phyloP scores from a whole-genome alignment of 53 echinoderm and acorn worm species.

The Holothuria leucospilota region DNA sequence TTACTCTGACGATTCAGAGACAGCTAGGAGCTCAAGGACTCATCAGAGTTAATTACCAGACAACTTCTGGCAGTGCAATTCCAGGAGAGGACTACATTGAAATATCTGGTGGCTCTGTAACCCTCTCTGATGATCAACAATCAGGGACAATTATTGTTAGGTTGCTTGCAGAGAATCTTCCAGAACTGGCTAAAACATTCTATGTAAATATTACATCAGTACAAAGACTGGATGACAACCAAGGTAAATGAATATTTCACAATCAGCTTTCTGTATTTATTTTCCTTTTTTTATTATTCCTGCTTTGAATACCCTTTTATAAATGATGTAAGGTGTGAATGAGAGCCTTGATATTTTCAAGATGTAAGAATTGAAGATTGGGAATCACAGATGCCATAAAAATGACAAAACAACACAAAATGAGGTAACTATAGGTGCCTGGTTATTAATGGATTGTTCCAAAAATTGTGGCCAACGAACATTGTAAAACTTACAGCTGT shows the following conservation, averaged over 20 bases:
- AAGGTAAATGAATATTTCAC: constrained; percentile 47
- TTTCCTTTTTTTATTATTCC: too few species aligned
- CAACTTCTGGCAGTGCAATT: constrained; percentile 70
- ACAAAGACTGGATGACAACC: constrained; percentile 55
- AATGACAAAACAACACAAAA: too few species aligned
- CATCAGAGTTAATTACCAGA: constrained; percentile 82
- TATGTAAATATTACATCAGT: constrained; percentile 90
- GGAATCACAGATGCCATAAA: too few species aligned
- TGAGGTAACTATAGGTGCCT: too few species aligned
- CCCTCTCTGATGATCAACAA: constrained; percentile 57
- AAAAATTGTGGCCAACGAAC: too few species aligned
- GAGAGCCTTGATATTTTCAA: too few species aligned
- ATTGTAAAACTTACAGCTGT: too few species aligned
- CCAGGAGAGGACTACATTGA: constrained; percentile 81
- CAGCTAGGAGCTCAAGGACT: constrained; percentile 81
- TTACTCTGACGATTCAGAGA: constrained; percentile 79
- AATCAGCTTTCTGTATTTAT: background rate
- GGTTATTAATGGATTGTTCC: too few species aligned
- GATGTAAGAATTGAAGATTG: too few species aligned
- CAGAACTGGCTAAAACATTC: constrained; percentile 87
- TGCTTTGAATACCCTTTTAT: too few species aligned
- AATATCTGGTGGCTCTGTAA: constrained; percentile 73
- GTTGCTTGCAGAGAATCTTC: constrained; percentile 71
- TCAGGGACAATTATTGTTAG: constrained; percentile 70
- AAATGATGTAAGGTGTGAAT: too few species aligned